Base-by-base conservation (phyloP, 2,113 vertebrate genomes). In the Brachyhypopomus gauderio region DNA sequence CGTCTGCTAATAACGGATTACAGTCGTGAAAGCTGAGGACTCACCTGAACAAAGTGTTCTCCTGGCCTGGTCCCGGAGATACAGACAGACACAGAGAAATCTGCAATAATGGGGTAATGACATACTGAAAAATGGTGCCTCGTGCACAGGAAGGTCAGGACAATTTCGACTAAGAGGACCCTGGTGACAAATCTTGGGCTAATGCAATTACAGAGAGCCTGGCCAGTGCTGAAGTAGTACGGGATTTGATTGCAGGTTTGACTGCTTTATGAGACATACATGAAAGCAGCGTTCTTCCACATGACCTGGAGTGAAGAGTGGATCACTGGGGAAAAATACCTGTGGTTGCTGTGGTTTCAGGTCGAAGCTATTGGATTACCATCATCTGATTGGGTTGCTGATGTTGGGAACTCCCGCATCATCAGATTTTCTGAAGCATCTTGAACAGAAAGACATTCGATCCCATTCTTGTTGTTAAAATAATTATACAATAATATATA, bases 201-300 rank as follows among this genome's bases (percentile, higher is more conserved):
- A 74, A 30, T 71, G 74, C 62, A 78, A 83, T 78, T 78, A 78
- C 63, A 55, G n/a, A 27, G 34, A 27, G 69, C 56, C 23, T 17
- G 16, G 59, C 59, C 36, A 75, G 17, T 66, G 34, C n/a, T 58
- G 70, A 34, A 48, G 74, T 34, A 66, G 36, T 58, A n/a, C n/a
- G 1, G 23, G 20, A 48, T 69, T 34, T 3, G 14, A 60, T 45
- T 30, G 36, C 60, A n/a, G n/a, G 19, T 22, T 20, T 25, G 52
- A 58, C 62, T 60, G 63, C 38, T 79, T 84, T 70, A 77, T 76
- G 56, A 58, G 55, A 70, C 69, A 72, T n/a, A 71, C 62, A 38
- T 5, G 16, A 69, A 66, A 55, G 20, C 38, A 74, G 23, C 34
- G 62, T 55, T 52, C 52, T 27, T 36, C 48, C 23, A 72, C 23